Percentiles rank a stretch among this genome's conserved stretches.
Evolutionary conservation across 2,113 vertebrate genomes (phyloP).

Genomic region (Pagrus major): DNA sequence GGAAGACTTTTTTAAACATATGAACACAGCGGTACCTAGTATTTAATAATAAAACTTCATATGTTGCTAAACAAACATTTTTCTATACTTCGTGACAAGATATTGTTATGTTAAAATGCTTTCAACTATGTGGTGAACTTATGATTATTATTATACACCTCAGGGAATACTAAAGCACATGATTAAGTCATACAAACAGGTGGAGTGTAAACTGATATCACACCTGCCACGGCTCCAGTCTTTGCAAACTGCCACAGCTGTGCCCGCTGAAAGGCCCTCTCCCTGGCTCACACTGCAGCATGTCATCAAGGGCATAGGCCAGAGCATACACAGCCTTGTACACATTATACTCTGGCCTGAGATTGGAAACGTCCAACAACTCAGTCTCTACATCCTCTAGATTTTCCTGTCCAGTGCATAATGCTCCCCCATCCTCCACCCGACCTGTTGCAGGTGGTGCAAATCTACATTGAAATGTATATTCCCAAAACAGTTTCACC

Average conservation of each 20-base stretch:
- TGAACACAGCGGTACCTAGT: background rate
- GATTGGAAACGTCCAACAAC: too few relatives aligned
- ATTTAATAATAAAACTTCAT: background rate
- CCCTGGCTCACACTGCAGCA: constrained; percentile 78
- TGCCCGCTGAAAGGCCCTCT: too few relatives aligned
- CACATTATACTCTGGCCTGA: constrained; percentile 76
- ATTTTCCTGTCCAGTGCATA: too few relatives aligned
- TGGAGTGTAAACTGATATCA: constrained; percentile 17
- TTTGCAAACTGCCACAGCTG: too few relatives aligned
- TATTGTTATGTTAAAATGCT: background rate
- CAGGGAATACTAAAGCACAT: background rate
- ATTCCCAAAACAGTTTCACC: constrained; percentile 76
- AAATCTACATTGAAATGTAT: constrained; percentile 77
- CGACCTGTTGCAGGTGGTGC: constrained; percentile 4
- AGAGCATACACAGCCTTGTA: constrained; percentile 83
- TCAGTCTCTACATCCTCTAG: too few relatives aligned
- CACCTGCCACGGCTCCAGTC: too few relatives aligned
- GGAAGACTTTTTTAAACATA: too few relatives aligned
- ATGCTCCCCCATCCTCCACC: background rate
- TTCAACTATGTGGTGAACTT: background rate
- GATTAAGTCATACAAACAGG: background rate
- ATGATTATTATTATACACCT: background rate
- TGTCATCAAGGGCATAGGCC: constrained; percentile 73
- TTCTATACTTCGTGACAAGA: background rate
- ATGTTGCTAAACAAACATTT: background rate